A percentile compares a stretch with the other conserved stretches of the same genome.
phyloP scores from a whole-genome alignment of 2,113 vertebrate genomes.

The Triplophysa dalaica region DNA sequence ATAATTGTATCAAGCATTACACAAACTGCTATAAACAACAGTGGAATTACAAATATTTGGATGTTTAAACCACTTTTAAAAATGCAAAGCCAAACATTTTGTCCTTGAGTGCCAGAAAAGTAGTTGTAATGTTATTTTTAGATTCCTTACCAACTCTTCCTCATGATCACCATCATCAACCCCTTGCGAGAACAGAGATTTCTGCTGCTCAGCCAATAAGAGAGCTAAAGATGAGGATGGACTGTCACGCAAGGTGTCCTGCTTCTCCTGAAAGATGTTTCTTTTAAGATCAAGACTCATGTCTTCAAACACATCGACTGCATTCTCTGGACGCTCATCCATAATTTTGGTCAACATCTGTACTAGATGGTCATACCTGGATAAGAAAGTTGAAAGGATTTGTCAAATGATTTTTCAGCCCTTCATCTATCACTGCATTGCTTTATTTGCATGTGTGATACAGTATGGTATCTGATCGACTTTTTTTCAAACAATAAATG shows the following conservation, averaged over 20 bases:
- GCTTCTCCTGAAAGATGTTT: conserved; percentile 70
- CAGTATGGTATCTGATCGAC: too few species aligned
- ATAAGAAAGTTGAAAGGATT: background rate
- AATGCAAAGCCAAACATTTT: too few species aligned
- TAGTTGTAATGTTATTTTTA: too few species aligned
- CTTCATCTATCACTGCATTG: too few species aligned
- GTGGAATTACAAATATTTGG: too few species aligned
- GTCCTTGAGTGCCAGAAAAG: background rate
- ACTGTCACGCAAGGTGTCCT: conserved; percentile 77
- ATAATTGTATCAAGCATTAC: too few species aligned
- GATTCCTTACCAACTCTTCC: conserved; percentile 71
- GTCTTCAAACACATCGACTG: conserved; percentile 85
- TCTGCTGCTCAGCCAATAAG: conserved; percentile 78
- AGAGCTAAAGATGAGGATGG: conserved; percentile 65
- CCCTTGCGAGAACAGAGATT: conserved; percentile 74
- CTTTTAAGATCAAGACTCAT: conserved; percentile 85
- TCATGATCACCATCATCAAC: conserved; percentile 71
- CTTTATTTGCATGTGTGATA: too few species aligned
- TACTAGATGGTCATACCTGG: conserved; percentile 90
- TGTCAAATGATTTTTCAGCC: background rate
- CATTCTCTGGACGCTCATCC: conserved; percentile 82
- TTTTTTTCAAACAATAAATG: too few species aligned
- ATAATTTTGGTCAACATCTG: conserved; percentile 81
- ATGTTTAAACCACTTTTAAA: too few species aligned
- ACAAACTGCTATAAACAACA: too few species aligned